These are phyloP conservation scores for Pyrrhosoma nymphula DNA, from an alignment of 2,888 invertebrate genomes.

Conservation along the genomic window DNA sequence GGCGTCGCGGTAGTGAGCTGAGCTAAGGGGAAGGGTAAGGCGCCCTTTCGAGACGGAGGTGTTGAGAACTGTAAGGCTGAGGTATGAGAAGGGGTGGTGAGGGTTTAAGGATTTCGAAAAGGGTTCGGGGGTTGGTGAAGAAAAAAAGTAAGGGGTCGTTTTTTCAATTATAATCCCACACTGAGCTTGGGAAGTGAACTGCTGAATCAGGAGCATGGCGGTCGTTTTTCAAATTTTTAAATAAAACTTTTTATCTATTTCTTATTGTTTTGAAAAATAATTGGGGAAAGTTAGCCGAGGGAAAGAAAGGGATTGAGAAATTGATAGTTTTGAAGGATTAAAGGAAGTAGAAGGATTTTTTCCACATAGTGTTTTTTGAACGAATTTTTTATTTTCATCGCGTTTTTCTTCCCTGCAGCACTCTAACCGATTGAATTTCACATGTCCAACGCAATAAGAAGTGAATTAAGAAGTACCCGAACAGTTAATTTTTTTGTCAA, in stretches of 20 bases:
- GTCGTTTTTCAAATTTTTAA: neutral
- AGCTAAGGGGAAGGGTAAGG: neutral
- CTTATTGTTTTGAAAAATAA: neutral
- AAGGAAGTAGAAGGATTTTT: too few relatives aligned
- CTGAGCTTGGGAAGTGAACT: neutral
- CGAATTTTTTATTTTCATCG: too few relatives aligned
- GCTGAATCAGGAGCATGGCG: neutral
- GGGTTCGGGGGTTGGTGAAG: neutral
- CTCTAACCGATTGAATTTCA: too few relatives aligned
- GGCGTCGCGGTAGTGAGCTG: neutral
- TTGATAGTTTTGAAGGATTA: neutral
- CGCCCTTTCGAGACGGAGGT: too few relatives aligned
- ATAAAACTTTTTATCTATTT: neutral
- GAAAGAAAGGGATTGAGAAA: neutral
- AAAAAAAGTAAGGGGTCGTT: neutral
- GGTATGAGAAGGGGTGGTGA: too few relatives aligned
- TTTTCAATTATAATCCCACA: neutral
- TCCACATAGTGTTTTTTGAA: too few relatives aligned
- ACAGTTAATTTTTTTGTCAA: too few relatives aligned
- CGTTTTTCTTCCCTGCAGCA: too few relatives aligned
- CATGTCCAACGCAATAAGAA: too few relatives aligned
- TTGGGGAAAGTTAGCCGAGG: neutral
- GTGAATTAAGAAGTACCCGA: too few relatives aligned
- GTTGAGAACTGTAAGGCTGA: neutral
- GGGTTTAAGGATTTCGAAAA: neutral